Evolutionary conservation across 2,888 invertebrate genomes (phyloP).

Genomic region (Andrena haemorrhoa): DNA sequence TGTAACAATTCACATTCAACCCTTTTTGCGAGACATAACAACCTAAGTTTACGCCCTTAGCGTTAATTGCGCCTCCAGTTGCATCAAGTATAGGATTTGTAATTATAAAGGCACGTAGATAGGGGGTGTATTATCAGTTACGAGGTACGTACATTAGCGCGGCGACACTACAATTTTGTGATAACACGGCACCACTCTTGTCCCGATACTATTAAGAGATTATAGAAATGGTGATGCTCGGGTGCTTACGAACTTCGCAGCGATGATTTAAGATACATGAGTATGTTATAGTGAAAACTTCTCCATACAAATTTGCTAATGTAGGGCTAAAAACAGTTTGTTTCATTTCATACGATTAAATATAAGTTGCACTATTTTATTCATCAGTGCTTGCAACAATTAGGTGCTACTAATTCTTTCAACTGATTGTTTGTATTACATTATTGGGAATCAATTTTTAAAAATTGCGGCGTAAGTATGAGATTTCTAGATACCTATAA

Average conservation of each 20-base stretch:
- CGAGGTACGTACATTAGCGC: slow-evolving; percentile 33
- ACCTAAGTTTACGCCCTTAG: background rate
- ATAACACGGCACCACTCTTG: slow-evolving; percentile 30
- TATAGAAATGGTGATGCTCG: slow-evolving; percentile 24
- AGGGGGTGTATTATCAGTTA: slow-evolving; percentile 23
- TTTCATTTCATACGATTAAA: no score
- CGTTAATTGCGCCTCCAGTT: slow-evolving; percentile 7
- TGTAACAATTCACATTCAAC: no score
- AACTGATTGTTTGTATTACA: no score
- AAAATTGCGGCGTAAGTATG: no score
- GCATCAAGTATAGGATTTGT: slow-evolving; percentile 15
- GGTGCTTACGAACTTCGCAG: background rate
- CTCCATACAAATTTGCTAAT: no score
- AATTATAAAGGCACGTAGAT: slow-evolving; percentile 21
- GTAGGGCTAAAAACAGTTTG: no score
- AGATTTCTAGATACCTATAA: no score
- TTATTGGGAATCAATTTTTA: no score
- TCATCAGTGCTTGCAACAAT: no score
- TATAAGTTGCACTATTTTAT: no score
- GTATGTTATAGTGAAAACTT: background rate
- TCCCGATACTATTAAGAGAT: slow-evolving; percentile 42
- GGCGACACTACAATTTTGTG: slow-evolving; percentile 31
- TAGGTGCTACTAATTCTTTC: no score
- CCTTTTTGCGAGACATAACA: no score
- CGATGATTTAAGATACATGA: slow-evolving; percentile 6